phyloP scores from a whole-genome alignment of 2,113 vertebrate genomes.

The Sus scrofa region T2T-Sscrofa CM000819.6:75208501-75209000 shows the following conservation, averaged over 20 bases:
- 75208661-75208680: neutral
- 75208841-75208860: neutral
- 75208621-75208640: constrained; percentile 24
- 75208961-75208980: constrained; percentile 60
- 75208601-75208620: constrained; percentile 41
- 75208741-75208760: neutral
- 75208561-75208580: neutral
- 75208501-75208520: no score
- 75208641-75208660: neutral
- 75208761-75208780: neutral
- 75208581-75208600: neutral
- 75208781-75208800: constrained; percentile 45
- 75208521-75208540: no score
- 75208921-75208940: neutral
- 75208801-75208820: constrained; percentile 2
- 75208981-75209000: constrained; percentile 87
- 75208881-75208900: constrained; percentile 24
- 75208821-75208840: neutral
- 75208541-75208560: neutral
- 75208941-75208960: constrained; percentile 30
- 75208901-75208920: constrained; percentile 24
- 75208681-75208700: constrained; percentile 14
- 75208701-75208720: constrained; percentile 15
- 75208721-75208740: neutral
- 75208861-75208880: constrained; percentile 43